Conservation (phyloP, 2,888 invertebrate species). For the Lochmaea capreae region DNA sequence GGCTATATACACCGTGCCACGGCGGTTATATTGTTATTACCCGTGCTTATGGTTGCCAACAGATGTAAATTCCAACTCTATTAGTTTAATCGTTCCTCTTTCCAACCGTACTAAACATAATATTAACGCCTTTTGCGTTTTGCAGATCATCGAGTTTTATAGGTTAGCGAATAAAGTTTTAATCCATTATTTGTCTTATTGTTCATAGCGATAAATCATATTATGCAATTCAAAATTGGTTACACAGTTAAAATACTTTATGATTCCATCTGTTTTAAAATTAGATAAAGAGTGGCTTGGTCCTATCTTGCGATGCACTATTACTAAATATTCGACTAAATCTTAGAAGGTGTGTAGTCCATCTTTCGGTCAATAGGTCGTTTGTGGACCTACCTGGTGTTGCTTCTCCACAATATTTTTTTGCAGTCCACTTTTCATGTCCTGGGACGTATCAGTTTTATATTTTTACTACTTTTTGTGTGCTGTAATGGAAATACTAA, state of each 20-base stretch:
- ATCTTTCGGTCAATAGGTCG: too few relatives aligned
- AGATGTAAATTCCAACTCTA: slow-evolving; percentile 66
- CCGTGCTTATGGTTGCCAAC: slow-evolving; percentile 66
- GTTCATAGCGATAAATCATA: background rate
- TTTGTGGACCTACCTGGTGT: too few relatives aligned
- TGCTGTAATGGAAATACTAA: too few relatives aligned
- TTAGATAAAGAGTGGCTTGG: too few relatives aligned
- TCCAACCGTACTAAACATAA: slow-evolving; percentile 51
- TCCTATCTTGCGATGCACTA: too few relatives aligned
- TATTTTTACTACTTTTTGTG: too few relatives aligned
- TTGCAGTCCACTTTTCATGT: too few relatives aligned
- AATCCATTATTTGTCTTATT: background rate
- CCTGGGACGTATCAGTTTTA: too few relatives aligned
- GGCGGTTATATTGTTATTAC: slow-evolving; percentile 68
- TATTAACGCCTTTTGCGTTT: slow-evolving; percentile 47
- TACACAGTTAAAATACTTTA: background rate
- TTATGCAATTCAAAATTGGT: background rate
- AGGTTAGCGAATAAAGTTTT: background rate
- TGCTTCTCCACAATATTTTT: too few relatives aligned
- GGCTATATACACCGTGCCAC: slow-evolving; percentile 62
- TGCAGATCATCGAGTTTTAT: slow-evolving; percentile 36
- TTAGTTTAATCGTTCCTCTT: slow-evolving; percentile 60
- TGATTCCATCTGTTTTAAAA: too few relatives aligned
- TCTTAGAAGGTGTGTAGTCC: too few relatives aligned
- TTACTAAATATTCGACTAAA: too few relatives aligned